Evolutionary conservation across 2,888 invertebrate species (phyloP), one percentile per base, ranked within the genome.

Genomic region (Mylabris sibirica): DNA sequence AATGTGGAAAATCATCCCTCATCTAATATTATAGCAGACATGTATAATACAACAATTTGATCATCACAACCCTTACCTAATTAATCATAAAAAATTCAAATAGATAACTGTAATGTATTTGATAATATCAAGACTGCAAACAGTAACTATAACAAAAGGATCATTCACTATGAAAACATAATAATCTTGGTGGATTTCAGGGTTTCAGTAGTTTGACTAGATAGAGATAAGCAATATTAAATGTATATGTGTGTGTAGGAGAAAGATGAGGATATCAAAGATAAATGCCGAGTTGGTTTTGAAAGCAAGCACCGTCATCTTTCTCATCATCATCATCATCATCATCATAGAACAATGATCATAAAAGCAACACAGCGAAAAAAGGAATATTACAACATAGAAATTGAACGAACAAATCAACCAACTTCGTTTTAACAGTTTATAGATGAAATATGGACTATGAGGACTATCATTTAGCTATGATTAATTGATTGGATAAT

Each of bases 401-500:
- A 49, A 3, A 49, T 49, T 49, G 20, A 49, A 49, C 49, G 49
- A 49, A 49, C 49, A 20, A 22, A 49, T 49, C 49, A 49, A 49
- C 9, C 49, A 44, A 44, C 49, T 3, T 20, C 72, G 74, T 74
- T 76, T 76, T 73, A 76, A 70, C 73, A 70, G 68, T 75, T 73
- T 66, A 65, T 70, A 9, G 66, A 74, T 75, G 75, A 76, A 74
- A 74, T 76, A 74, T 74, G 72, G 72, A 68, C 74, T 70, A 75
- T 74, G 73, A 73, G 72, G n/a, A n/a, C n/a, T n/a, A n/a, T 75
- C 74, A 72, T 72, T 44, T n/a, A 5, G 6, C 74, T 68, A 74
- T 75, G 75, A 76, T 76, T 75, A 76, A 76, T 75, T 73, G 75
- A 74, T 74, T 76, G 74, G 72, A 69, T 75, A 74, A 75, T 76